These are phyloP conservation scores for Daphoenositta chrysoptera DNA, from an alignment of 2,113 vertebrate species.

Conservation along the genomic window DNA sequence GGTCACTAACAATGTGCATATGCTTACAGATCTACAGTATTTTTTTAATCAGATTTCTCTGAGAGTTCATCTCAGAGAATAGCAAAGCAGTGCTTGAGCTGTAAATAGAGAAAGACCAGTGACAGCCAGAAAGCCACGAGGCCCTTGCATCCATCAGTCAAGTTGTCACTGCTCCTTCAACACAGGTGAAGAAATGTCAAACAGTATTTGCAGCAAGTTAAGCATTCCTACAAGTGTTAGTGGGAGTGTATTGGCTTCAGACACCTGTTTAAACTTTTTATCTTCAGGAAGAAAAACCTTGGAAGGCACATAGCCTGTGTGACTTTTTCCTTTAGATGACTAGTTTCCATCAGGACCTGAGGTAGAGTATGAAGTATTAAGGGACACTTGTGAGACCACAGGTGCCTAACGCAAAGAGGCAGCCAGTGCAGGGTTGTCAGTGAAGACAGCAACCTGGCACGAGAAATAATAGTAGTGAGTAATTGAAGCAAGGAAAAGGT, in stretches of 20 bases:
- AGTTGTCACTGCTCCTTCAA: neutral
- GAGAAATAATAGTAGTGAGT: neutral
- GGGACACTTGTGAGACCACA: neutral
- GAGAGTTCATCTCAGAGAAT: neutral
- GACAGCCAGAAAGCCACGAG: neutral
- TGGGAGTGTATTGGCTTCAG: neutral
- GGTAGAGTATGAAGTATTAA: neutral
- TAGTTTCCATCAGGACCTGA: neutral
- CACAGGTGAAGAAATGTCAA: conserved; percentile 6
- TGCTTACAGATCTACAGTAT: neutral
- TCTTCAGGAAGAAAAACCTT: neutral
- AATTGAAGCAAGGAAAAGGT: neutral
- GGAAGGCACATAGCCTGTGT: neutral
- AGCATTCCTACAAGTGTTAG: neutral
- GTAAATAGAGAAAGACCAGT: neutral
- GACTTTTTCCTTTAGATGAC: neutral
- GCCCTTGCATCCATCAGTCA: neutral
- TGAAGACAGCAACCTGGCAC: neutral
- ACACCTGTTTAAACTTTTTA: neutral
- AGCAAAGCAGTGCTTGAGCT: neutral
- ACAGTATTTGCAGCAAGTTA: neutral
- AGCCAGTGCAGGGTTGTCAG: neutral
- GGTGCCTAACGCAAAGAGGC: neutral
- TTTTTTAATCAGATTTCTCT: neutral
- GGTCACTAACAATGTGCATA: neutral